Base-by-base conservation (phyloP, 2,113 vertebrate genomes). In the Aptenodytes patagonicus region DNA sequence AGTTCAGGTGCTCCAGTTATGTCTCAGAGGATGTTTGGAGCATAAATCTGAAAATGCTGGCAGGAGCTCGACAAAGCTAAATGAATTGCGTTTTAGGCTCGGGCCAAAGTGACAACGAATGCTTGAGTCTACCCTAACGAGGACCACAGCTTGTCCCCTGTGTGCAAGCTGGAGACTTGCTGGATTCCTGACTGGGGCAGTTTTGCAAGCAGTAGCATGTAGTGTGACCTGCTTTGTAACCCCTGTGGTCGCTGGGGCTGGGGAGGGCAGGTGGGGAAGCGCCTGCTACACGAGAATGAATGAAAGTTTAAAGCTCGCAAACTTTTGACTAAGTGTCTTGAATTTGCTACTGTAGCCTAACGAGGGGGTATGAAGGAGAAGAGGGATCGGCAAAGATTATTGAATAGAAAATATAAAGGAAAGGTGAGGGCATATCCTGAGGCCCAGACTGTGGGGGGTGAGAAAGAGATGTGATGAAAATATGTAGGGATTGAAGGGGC, bases 1-100 rank as follows among this genome's bases (percentile, higher is more conserved):
- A 64, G 85, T 34, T 95, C 71, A 73, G 62, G 66, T 81, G 92
- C 69, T 93, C 90, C 83, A 83, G 68, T 91, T 96, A 64, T 65
- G 75, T 93, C 73, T 90, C 17, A 2, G 58, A 57, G 36, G 66
- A 83, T 90, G 84, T 75, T 77, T 66, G 46, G 52, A 89, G 34
- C 38, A 52, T 77, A 80, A 73, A 55, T 60, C 75, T 73, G 68
- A 66, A 80, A 79, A 46, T 24, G 14, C 51, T 77, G 46, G 36
- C 40, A 83, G 89, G n/a, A 78, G 29, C 28, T 65, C 3, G 22
- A 69, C 32, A 14, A 49, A 85, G 49, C 34, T 70, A 54, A 83
- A 60, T 47, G 4, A 69, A 28, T 16, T 57, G 42, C 4, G 1
- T 46, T 64, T 87, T 38, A 83, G 42, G 26, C 44, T 89, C 0